Evolutionary conservation across 1,140 invertebrate species (phyloP).

Genomic region (Eriocheir sinensis): DNA sequence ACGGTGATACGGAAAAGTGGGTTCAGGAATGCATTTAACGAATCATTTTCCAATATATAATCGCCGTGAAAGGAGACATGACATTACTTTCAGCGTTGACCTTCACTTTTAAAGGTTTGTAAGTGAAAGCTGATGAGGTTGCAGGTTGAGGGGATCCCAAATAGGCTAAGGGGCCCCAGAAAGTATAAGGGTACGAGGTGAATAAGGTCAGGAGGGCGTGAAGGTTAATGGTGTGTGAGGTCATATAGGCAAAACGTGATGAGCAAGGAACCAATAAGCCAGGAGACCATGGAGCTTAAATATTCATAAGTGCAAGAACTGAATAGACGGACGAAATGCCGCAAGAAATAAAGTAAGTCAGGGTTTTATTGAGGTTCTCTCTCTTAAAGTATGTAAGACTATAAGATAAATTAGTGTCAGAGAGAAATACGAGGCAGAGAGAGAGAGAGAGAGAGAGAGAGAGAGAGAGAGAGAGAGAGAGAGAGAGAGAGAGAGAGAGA

Average conservation of each 20-base stretch:
- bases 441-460: no score
- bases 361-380: neutral
- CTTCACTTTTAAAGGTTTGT: neutral
- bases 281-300: neutral
- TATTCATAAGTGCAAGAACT: neutral
- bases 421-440: conserved; percentile 12
- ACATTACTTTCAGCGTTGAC: neutral
- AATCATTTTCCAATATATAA: neutral
- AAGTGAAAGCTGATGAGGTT: neutral
- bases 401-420: neutral
- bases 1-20: neutral
- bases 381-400: no score
- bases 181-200: neutral
- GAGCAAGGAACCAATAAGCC: neutral
- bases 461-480: no score
- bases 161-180: neutral
- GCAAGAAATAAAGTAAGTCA: neutral
- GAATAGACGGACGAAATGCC: neutral
- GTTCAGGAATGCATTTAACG: neutral
- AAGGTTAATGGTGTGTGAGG: neutral
- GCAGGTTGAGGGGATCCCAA: no score
- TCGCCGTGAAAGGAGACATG: neutral
- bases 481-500: no score
- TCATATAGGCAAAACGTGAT: neutral
- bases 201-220: neutral